These are phyloP conservation scores for Liasis olivaceus DNA, from an alignment of 2,797 vertebrate species.

Conservation along the genomic window DNA sequence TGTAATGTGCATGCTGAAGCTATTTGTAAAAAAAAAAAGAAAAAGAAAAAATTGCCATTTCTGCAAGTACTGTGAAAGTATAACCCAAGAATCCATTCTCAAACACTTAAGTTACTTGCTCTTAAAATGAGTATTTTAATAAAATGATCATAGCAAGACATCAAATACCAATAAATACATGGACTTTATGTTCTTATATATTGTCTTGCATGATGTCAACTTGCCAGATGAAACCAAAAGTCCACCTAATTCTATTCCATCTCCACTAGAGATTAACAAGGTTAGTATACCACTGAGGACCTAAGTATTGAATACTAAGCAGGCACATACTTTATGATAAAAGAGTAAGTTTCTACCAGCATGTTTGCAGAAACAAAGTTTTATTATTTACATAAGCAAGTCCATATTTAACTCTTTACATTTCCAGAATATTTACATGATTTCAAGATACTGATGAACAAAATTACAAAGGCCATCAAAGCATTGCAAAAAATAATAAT, in stretches of 20 bases:
- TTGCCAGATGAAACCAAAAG: background rate
- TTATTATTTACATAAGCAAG: slow-evolving; percentile 75
- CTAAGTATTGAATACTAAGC: slow-evolving; percentile 48
- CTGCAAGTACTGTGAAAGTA: background rate
- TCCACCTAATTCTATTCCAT: background rate
- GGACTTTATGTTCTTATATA: background rate
- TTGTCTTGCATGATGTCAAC: background rate
- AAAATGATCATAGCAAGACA: background rate
- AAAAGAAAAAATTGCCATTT: background rate
- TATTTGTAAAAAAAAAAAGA: no score
- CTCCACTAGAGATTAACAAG: background rate
- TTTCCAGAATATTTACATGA: slow-evolving; percentile 75
- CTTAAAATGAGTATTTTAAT: background rate
- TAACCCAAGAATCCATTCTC: background rate
- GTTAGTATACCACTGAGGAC: background rate
- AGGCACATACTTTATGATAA: slow-evolving; percentile 15
- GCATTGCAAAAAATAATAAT: slow-evolving; percentile 60
- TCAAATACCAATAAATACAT: background rate
- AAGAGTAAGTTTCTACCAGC: slow-evolving; percentile 58
- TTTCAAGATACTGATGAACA: slow-evolving; percentile 69
- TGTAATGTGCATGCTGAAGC: background rate
- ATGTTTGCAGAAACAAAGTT: slow-evolving; percentile 71
- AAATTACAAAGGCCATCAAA: slow-evolving; percentile 69
- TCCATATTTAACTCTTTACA: slow-evolving; percentile 73
- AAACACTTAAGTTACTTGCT: background rate